Evolutionary conservation across 1,140 invertebrate genomes (phyloP).

Genomic region (Dendroctonus valens): DNA sequence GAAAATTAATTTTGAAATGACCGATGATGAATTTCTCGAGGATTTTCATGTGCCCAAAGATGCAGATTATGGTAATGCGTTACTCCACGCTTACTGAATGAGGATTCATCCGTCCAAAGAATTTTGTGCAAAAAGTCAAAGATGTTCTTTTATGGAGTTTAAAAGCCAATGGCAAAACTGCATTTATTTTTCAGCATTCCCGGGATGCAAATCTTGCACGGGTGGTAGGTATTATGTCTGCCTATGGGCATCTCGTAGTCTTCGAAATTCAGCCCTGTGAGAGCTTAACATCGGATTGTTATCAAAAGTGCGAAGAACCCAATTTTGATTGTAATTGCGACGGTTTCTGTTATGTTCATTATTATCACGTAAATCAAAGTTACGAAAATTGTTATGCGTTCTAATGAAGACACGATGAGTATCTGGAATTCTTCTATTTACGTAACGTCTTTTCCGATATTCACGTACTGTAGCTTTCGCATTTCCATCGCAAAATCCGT

Average conservation of each 20-base stretch:
- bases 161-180: constrained; percentile 7
- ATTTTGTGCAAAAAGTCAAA: constrained; percentile 13
- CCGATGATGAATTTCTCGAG: constrained; percentile 2
- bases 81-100: constrained; percentile 6
- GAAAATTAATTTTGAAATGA: constrained; percentile 16
- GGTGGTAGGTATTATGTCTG: too few species aligned
- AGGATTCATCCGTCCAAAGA: constrained; percentile 13
- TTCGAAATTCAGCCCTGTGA: neutral
- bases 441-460: constrained; percentile 12
- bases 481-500: constrained; percentile 14
- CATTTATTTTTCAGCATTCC: too few species aligned
- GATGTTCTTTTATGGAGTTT: constrained; percentile 12
- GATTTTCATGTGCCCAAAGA: constrained; percentile 9
- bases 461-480: constrained; percentile 10
- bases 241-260: too few species aligned
- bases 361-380: constrained; percentile 11
- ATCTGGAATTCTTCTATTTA: constrained; percentile 10
- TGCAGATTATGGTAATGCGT: constrained; percentile 4
- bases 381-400: constrained; percentile 7
- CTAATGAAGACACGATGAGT: constrained; percentile 3
- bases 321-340: constrained; percentile 3
- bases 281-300: constrained; percentile 14
- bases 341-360: constrained; percentile 14
- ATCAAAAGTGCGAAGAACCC: constrained; percentile 14
- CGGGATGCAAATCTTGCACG: too few species aligned